Evolutionary conservation across 2,888 invertebrate species (phyloP), one percentile per base, ranked within the genome.

Genomic region (Amorpha juglandis): DNA sequence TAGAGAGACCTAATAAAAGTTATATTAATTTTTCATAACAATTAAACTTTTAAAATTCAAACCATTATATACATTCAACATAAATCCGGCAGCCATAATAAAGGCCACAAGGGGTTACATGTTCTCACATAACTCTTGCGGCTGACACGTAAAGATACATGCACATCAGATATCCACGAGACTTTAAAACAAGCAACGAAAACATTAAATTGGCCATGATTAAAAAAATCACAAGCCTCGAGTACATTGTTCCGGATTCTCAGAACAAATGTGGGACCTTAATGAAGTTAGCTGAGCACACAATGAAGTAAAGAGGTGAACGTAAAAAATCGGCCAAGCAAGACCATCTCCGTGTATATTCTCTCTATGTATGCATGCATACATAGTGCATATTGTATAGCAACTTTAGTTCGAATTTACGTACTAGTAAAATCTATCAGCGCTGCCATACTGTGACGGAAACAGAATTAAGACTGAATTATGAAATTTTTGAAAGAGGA

Each of bases 111-210:
- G 75, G 19, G 38, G 53, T 11, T 33, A 35, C 42, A 70, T 78
- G 74, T 89, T 90, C 91, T 84, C 90, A 91, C 89, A 89, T 88
- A 88, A 90, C 74, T 91, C 86, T 87, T 77, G 69, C 69, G 73
- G 38, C 71, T 74, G 81, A 82, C 82, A 75, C 73, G 71, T 78
- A 65, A 75, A 81, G 82, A 84, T 81, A 82, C 76, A 78, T 71
- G 69, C 71, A 78, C 75, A 84, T 86, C 84, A 81, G 88, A 89
- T 88, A 88, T 78, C 76, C 67, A 66, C 68, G 69, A 71, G 75
- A 75, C 78, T 80, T 82, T 78, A 81, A 80, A 74, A 80, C 76
- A 77, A 77, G 55, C 48, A 38, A 83, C 82, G 78, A 88, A 90
- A 89, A 86, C 77, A 74, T 79, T 87, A 86, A 88, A 88, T 88